Conservation (phyloP, 2,888 invertebrate genomes). For the Xylota segnis region DNA sequence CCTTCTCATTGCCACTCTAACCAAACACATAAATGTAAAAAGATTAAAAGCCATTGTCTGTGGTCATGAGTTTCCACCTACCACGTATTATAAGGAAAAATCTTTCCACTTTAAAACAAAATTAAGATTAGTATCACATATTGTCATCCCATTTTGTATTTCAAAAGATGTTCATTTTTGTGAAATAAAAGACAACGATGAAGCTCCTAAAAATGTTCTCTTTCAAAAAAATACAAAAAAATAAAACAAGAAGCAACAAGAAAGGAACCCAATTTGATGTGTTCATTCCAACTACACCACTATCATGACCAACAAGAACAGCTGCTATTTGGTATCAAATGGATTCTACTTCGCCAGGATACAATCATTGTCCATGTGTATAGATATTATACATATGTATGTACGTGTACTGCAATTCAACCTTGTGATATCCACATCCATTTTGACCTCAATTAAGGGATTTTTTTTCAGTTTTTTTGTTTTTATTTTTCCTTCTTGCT, state of each 20-base stretch:
- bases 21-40: too few species aligned
- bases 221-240: not conserved
- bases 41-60: too few species aligned
- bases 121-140: conserved; percentile 31
- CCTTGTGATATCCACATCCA: conserved; percentile 22
- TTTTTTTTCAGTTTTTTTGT: conserved; percentile 16
- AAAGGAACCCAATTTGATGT: conserved; percentile 32
- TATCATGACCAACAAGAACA: conserved; percentile 36
- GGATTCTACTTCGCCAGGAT: conserved; percentile 18
- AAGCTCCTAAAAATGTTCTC: not conserved
- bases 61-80: not conserved
- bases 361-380: conserved; percentile 7
- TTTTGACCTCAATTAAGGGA: conserved; percentile 38
- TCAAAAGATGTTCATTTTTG: not conserved
- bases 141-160: conserved; percentile 12
- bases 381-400: too few species aligned
- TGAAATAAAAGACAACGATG: not conserved
- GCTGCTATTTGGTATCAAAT: conserved; percentile 37
- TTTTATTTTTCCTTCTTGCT: not conserved
- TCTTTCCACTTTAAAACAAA: conserved; percentile 1
- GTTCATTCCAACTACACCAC: conserved; percentile 39
- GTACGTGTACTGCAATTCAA: conserved; percentile 8
- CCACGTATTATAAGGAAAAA: not conserved
- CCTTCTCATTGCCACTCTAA: too few species aligned
- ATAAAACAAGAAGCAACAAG: conserved; percentile 8